Base-by-base conservation (phyloP, 2,113 vertebrate genomes). In the Rousettus leschenaultii region DNA sequence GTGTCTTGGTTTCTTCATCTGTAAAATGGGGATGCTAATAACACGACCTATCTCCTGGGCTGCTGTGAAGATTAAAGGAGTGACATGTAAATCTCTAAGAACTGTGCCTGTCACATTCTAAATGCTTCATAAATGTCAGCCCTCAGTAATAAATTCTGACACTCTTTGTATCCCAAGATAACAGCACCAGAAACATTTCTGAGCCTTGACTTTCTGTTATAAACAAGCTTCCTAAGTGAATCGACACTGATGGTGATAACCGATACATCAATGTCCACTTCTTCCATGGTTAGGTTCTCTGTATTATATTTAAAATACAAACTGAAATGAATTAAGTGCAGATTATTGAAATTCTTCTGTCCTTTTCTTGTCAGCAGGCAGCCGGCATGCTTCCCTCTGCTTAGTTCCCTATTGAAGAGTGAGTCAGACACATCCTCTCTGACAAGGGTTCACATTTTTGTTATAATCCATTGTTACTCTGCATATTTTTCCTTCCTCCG, bases 371-470 rank as follows among this genome's bases (percentile, higher is more conserved):
- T 30, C 26, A 30, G 18, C 33, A 86, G 38, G 79, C 70, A 82
- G 48, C 82, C 1, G 28, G 14, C 4, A 7, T 11, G 45, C 35
- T 43, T 75, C 38, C 80, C 86, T 92, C 82, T 38, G 68, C 70
- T 70, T 18, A 9, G 35, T 19, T 74, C 83, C 79, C 68, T 19
- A 45, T n/a, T 71, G 48, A 43, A 74, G 73, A 61, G 35, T 63
- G 97, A 95, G 77, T 93, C 96, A 93, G 5, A 28, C 1, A 2
- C 48, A 15, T 59, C 75, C 79, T 78, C 43, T 45, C 83, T 87
- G 74, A 79, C 89, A 79, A 57, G 21, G 22, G 38, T 11, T 87
- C 84, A 7, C 61, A 33, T 92, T 73, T 90, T 30, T 86, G 75
- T 93, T 92, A 21, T 28, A 55, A 66, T 51, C 80, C 65, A 35